Evolutionary conservation across 2,797 vertebrate species (phyloP).

Genomic region (Silurus lanzhouensis): DNA sequence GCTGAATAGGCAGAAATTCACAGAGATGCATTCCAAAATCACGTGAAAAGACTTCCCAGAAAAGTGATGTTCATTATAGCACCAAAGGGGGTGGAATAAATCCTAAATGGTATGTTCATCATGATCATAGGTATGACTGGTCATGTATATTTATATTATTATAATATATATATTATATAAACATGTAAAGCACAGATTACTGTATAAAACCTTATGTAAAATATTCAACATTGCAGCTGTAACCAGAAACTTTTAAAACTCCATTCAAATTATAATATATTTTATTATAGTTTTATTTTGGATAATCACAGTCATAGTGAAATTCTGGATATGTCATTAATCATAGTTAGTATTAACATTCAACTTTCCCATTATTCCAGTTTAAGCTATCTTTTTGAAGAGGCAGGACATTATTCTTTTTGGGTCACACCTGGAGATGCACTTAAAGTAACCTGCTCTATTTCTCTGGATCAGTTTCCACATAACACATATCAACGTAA

Average conservation of each 20-base stretch:
- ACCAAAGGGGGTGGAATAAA: background rate
- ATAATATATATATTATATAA: background rate
- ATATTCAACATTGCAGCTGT: background rate
- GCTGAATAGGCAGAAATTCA: slow-evolving; percentile 6
- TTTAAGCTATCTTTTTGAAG: slow-evolving; percentile 71
- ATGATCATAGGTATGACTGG: background rate
- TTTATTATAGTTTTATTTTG: background rate
- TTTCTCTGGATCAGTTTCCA: slow-evolving; percentile 63
- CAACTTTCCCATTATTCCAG: slow-evolving; percentile 55
- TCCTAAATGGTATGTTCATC: background rate
- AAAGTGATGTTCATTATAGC: background rate
- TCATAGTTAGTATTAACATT: background rate
- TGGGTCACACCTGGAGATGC: slow-evolving; percentile 60
- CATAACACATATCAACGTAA: slow-evolving; percentile 68
- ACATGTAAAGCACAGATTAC: too few relatives aligned
- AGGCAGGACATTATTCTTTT: slow-evolving; percentile 76
- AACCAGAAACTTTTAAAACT: background rate
- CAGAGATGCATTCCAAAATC: background rate
- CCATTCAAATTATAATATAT: background rate
- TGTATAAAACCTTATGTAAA: background rate
- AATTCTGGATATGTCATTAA: background rate
- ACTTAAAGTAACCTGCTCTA: slow-evolving; percentile 61
- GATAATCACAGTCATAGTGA: background rate
- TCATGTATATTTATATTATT: background rate
- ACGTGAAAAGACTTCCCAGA: background rate